Base-by-base conservation (phyloP, 1,140 invertebrate species). In the Plutomurus gul region DNA sequence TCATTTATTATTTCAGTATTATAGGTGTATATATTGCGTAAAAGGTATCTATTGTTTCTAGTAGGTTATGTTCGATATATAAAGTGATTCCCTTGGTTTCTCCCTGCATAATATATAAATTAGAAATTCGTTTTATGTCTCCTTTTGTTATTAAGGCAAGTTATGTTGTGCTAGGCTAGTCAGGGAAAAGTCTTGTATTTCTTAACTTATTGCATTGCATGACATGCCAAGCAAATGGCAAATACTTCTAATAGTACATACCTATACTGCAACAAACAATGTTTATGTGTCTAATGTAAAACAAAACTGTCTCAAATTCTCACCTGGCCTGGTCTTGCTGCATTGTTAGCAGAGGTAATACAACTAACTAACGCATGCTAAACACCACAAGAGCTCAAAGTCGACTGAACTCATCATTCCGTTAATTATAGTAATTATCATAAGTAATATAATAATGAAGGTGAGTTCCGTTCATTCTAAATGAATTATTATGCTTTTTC, bases 391-490 rank as follows among this genome's bases (percentile, higher is more conserved):
- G 13, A n/a, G 25, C n/a, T 49, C 5, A n/a, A 8, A 22, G 47
- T 51, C 25, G 5, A n/a, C 56, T 65, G 6, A 33, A 33, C 56
- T 65, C 25, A 65, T 65, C 56, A 13, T 65, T 33, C 6, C 20
- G 30, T 65, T 65, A 65, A 65, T 65, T 65, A 65, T 65, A 65
- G 56, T 65, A 65, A 65, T 65, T 65, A 65, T 27, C 13, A 65
- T 65, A n/a, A n/a, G n/a, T n/a, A 65, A n/a, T 65, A 65, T 65
- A 65, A 65, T 65, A 33, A 30, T 30, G 16, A 25, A 65, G 27
- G 27, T 33, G 27, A 65, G 56, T 65, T 65, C 56, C 56, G 56
- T 65, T 65, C 56, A n/a, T 65, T 65, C 16, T 36, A 36, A 65
- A 65, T 27, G 56, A 65, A 65, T 65, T 60, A 30, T 4, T n/a